Conservation (phyloP, 2,888 invertebrate species). For the Caenorhabditis sulstoni region DNA sequence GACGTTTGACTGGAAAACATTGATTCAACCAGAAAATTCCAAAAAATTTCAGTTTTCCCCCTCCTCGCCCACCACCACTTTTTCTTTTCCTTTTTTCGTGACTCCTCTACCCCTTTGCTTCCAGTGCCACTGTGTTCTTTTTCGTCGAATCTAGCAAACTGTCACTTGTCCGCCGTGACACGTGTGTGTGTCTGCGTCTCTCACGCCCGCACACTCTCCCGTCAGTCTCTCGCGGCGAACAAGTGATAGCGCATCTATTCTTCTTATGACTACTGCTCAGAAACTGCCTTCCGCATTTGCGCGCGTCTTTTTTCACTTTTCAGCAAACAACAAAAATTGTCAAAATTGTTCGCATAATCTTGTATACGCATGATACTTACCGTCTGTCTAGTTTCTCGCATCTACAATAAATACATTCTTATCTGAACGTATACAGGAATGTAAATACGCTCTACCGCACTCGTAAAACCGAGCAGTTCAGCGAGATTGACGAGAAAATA, state of each 20-base stretch:
- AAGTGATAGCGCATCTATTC: background rate
- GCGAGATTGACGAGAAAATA: no score
- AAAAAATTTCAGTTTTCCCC: constrained; percentile 28
- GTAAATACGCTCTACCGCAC: no score
- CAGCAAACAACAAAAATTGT: no score
- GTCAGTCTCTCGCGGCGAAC: no score
- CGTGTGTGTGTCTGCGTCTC: no score
- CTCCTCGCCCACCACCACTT: no score
- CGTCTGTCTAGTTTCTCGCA: constrained; percentile 11
- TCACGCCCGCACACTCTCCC: no score
- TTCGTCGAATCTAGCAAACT: constrained; percentile 2
- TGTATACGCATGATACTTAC: background rate
- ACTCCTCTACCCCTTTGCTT: constrained; percentile 15
- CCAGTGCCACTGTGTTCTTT: constrained; percentile 40
- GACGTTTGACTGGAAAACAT: background rate
- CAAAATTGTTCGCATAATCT: background rate
- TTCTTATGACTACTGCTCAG: constrained; percentile 53
- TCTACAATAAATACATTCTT: no score
- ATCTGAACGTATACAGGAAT: no score
- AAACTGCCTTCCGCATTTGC: constrained; percentile 51
- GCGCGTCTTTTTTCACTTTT: constrained; percentile 1
- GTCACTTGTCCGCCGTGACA: no score
- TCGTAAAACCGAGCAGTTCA: no score
- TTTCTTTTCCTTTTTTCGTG: no score
- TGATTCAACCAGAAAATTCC: constrained; percentile 1